Conservation (phyloP, 2,888 invertebrate species). For the Amaurobius ferox region DNA sequence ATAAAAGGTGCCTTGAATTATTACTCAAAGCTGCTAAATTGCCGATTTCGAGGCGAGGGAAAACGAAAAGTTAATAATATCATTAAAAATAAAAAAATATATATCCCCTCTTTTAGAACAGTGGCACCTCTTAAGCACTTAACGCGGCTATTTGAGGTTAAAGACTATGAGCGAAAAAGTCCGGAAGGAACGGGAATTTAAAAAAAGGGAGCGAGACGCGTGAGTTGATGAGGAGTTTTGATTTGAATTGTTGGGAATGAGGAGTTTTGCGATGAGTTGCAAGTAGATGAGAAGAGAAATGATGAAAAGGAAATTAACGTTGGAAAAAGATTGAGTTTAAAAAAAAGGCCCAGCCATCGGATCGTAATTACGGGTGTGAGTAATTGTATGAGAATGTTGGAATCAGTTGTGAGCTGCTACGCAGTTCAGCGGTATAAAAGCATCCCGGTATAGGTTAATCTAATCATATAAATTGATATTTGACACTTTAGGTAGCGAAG, state of each 20-base stretch:
- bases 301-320: conserved; percentile 16
- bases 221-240: conserved; percentile 69
- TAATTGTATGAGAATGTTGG: background rate
- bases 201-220: conserved; percentile 17
- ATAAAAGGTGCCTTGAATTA: conserved; percentile 6
- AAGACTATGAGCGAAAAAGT: conserved; percentile 27
- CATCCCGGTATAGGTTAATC: too few relatives aligned
- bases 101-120: conserved; percentile 28
- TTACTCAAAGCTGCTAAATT: conserved; percentile 58
- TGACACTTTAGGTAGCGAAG: too few relatives aligned
- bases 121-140: conserved; percentile 71
- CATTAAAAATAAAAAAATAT: conserved; percentile 70
- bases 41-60: conserved; percentile 47
- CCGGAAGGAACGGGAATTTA: conserved; percentile 26
- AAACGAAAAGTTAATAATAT: conserved; percentile 67
- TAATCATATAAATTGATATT: too few relatives aligned
- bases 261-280: conserved; percentile 10
- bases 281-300: background rate
- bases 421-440: background rate
- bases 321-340: background rate
- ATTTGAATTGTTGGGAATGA: conserved; percentile 63
- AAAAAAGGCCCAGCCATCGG: background rate
- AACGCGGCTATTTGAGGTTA: conserved; percentile 72
- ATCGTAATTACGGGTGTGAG: background rate
- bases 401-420: background rate